Evolutionary conservation across 2,888 invertebrate species (phyloP).

Genomic region (Scelioninae gen. 1): DNA sequence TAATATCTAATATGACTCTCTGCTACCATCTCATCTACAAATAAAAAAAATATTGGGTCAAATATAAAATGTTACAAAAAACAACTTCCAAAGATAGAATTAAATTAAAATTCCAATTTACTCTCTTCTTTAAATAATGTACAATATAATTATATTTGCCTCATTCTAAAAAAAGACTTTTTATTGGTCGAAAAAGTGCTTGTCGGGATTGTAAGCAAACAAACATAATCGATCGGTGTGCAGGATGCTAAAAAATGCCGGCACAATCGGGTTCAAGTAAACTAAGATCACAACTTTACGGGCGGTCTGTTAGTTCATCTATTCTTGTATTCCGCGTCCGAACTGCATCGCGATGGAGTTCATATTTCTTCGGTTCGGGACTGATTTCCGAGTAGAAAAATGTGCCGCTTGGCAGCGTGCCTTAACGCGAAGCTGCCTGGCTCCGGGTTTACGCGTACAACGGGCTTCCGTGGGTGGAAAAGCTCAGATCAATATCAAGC

Average conservation of each 20-base stretch:
- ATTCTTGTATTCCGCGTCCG: constrained; percentile 44
- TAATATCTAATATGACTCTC: too few relatives aligned
- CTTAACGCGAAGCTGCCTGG: constrained; percentile 59
- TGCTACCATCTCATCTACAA: too few relatives aligned
- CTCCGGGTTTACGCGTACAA: constrained; percentile 65
- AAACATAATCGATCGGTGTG: not conserved
- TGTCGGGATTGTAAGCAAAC: not conserved
- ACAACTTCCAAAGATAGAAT: too few relatives aligned
- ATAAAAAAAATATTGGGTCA: too few relatives aligned
- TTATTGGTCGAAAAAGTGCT: not conserved
- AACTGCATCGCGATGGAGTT: constrained; percentile 55
- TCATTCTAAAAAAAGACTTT: not conserved
- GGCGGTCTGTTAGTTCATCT: constrained; percentile 37
- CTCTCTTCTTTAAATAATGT: too few relatives aligned
- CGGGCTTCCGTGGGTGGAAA: constrained; percentile 76
- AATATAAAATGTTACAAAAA: too few relatives aligned
- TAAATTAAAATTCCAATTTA: too few relatives aligned
- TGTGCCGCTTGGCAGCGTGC: constrained; percentile 66
- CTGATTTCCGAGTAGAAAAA: constrained; percentile 62
- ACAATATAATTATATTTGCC: not conserved
- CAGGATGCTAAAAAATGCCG: constrained; percentile 13
- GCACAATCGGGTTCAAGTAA: constrained; percentile 29
- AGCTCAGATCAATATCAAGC: constrained; percentile 82
- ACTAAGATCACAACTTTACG: constrained; percentile 39
- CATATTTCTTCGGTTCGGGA: constrained; percentile 51